Conservation (phyloP, 2,113 vertebrate species). For the Emydocephalus ijimae region DNA sequence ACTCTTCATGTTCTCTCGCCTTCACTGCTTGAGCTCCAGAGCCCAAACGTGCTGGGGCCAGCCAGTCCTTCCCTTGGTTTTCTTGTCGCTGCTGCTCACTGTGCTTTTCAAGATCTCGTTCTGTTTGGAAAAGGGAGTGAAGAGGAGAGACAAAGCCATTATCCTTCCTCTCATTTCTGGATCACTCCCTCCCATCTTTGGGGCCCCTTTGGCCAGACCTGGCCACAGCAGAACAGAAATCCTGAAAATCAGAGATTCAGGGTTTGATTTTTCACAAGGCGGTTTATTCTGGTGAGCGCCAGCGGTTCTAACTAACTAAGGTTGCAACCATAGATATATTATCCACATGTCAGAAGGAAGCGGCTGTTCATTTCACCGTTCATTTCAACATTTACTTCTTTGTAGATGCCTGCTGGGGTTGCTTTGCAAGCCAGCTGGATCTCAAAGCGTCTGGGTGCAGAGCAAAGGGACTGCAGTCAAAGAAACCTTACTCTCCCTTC, state of each 20-base stretch:
- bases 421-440: not conserved
- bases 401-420: not conserved
- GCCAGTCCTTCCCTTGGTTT: slow-evolving; percentile 96
- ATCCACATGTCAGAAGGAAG: not conserved
- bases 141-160: slow-evolving; percentile 36
- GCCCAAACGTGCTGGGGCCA: slow-evolving; percentile 99
- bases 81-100: slow-evolving; percentile 90
- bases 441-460: no score
- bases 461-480: not conserved
- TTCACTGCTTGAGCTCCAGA: slow-evolving; percentile 96
- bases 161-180: slow-evolving; percentile 9
- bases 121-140: slow-evolving; percentile 65
- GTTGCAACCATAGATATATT: not conserved
- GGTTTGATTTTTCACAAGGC: not conserved
- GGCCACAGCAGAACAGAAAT: not conserved
- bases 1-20: slow-evolving; percentile 37
- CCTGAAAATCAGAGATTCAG: not conserved
- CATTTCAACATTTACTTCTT: not conserved
- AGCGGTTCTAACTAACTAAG: not conserved
- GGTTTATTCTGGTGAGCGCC: not conserved
- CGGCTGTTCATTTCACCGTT: not conserved
- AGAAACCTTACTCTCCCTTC: not conserved
- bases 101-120: slow-evolving; percentile 92
- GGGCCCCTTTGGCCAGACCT: not conserved
- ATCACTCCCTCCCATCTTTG: not conserved